Conservation (phyloP, 2,113 vertebrate genomes). For the Pseudonaja textilis region DNA sequence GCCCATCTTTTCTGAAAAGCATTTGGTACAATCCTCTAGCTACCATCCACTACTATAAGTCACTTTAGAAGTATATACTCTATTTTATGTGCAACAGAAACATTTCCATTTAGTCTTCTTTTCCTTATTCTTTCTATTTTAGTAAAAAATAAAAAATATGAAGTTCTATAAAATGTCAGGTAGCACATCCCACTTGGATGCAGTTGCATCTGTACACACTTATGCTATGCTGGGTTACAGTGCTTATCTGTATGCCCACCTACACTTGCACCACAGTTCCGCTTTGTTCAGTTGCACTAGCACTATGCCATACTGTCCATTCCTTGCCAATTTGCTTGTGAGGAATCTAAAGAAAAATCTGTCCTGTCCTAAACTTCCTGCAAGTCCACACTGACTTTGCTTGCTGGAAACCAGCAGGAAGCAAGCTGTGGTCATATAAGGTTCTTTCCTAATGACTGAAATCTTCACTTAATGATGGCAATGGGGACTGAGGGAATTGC, state of each 20-base stretch:
- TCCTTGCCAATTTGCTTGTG: background rate
- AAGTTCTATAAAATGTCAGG: background rate
- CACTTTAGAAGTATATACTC: background rate
- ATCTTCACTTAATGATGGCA: background rate
- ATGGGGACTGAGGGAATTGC: background rate
- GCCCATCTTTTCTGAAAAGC: background rate
- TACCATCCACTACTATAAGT: background rate
- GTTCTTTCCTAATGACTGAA: background rate
- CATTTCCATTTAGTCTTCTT: background rate
- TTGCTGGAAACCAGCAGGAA: background rate
- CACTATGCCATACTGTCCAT: background rate
- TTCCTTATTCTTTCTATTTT: slow-evolving; percentile 4
- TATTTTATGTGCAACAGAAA: background rate
- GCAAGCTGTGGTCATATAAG: background rate
- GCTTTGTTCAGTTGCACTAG: background rate
- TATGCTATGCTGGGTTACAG: background rate
- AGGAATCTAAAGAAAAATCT: background rate
- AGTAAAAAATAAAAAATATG: background rate
- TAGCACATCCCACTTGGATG: background rate
- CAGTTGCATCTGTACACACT: background rate
- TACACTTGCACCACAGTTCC: background rate
- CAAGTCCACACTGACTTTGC: background rate
- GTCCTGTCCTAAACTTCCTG: background rate
- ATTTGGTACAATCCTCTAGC: background rate
- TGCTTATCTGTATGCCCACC: background rate